Evolutionary conservation across 1,140 invertebrate genomes (phyloP).

Genomic region (Calliopsis andreniformis): DNA sequence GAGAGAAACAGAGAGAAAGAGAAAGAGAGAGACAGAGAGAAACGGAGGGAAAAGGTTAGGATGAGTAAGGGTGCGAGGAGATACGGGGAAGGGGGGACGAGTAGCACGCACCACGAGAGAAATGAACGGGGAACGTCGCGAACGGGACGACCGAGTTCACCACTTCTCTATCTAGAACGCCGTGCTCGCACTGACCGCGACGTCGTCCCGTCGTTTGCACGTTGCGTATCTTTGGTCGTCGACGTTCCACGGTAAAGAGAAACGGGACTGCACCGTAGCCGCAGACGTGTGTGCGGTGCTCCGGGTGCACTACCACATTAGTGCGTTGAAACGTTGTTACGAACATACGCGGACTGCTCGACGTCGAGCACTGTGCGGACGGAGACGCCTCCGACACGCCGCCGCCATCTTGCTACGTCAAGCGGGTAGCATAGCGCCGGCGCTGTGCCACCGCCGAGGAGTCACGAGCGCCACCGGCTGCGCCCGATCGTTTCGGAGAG

Average conservation of each 20-base stretch:
- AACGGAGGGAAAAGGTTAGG: background rate
- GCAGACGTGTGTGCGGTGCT: constrained; percentile 49
- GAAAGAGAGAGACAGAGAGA: background rate
- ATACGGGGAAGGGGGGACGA: constrained; percentile 9
- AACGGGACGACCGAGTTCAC: constrained; percentile 38
- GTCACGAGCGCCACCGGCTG: constrained; percentile 51
- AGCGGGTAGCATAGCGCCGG: constrained; percentile 57
- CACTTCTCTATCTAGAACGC: constrained; percentile 15
- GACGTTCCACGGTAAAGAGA: constrained; percentile 14
- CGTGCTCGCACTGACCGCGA: constrained; percentile 42
- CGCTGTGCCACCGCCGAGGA: constrained; percentile 52
- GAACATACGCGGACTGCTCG: constrained; percentile 77
- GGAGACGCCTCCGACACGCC: constrained; percentile 79
- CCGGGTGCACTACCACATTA: constrained; percentile 52
- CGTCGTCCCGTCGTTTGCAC: constrained; percentile 27
- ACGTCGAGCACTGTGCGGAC: constrained; percentile 77
- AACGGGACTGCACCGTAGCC: constrained; percentile 25
- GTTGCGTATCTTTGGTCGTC: constrained; percentile 35
- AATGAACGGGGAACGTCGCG: constrained; percentile 42
- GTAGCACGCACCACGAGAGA: constrained; percentile 52
- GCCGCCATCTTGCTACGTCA: constrained; percentile 79
- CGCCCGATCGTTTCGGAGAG: constrained; percentile 46
- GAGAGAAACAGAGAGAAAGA: background rate
- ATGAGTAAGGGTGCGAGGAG: constrained; percentile 1
- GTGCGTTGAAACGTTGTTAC: constrained; percentile 66